A percentile compares a stretch with the other conserved stretches of the same genome.
Evolutionary conservation across 37 sponge, comb jelly and placozoan species (phyloP).

Genomic region (Corticium candelabrum): DNA sequence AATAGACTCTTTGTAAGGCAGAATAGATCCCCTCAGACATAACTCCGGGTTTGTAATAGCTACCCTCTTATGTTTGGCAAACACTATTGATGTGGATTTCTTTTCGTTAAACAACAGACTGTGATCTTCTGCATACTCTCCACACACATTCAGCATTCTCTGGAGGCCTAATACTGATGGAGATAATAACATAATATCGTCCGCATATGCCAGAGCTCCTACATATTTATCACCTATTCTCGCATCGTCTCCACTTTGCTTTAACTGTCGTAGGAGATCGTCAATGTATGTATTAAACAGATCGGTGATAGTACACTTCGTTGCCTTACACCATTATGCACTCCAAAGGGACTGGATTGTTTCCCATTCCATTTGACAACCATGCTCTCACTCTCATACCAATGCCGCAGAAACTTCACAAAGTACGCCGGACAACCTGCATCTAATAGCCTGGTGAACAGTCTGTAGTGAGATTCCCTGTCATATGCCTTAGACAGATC

Average conservation of each 20-base stretch:
- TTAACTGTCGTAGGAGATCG: neutral
- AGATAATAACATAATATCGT: neutral
- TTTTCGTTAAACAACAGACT: neutral
- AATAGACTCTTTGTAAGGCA: too few relatives aligned
- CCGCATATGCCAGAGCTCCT: neutral
- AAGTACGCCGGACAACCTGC: neutral
- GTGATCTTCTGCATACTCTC: neutral
- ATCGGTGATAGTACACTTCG: neutral
- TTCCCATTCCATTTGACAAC: neutral
- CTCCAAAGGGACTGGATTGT: neutral
- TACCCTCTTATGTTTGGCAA: too few relatives aligned
- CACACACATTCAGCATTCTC: neutral
- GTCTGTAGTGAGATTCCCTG: neutral
- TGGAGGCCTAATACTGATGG: neutral
- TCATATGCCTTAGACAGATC: slow-evolving; percentile 1
- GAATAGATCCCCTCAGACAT: too few relatives aligned
- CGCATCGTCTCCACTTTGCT: neutral
- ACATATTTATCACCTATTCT: neutral
- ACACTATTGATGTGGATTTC: neutral
- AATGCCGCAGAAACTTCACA: neutral
- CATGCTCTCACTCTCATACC: neutral
- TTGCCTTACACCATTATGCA: neutral
- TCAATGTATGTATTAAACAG: neutral
- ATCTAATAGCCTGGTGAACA: neutral
- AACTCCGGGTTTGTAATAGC: too few relatives aligned